phyloP scores from a whole-genome alignment of 2,113 vertebrate species.

The Galeopterus variegatus region DNA sequence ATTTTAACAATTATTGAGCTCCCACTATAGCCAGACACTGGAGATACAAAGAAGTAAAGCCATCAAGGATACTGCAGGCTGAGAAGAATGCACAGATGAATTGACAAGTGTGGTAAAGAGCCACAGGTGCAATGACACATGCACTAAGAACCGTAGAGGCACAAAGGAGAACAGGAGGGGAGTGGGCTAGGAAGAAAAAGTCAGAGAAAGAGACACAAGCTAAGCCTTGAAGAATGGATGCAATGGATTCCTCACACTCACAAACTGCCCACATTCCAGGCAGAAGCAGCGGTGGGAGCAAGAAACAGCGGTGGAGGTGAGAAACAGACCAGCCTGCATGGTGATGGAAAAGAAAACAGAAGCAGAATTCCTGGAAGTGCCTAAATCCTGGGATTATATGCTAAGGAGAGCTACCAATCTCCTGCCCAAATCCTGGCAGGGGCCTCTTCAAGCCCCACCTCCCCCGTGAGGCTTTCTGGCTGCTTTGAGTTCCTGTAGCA shows the following conservation, averaged over 20 bases:
- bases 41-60: not conserved
- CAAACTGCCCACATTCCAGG: not conserved
- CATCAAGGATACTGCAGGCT: not conserved
- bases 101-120: not conserved
- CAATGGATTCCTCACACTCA: not conserved
- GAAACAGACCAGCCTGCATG: not conserved
- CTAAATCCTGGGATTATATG: not conserved
- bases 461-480: not conserved
- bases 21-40: not conserved
- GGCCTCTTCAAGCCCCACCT: not conserved
- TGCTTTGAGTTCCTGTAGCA: not conserved
- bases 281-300: not conserved
- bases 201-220: not conserved
- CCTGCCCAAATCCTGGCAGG: not conserved
- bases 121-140: fast-evolving
- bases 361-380: not conserved
- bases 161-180: not conserved
- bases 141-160: not conserved
- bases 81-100: not conserved
- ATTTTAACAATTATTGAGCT: not conserved
- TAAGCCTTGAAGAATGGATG: not conserved
- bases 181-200: not conserved
- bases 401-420: not conserved
- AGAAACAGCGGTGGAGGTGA: not conserved
- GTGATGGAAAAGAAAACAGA: not conserved